These are phyloP conservation scores for Leptatherina wallacei DNA, from an alignment of 2,797 vertebrate species.

Conservation along the genomic window DNA sequence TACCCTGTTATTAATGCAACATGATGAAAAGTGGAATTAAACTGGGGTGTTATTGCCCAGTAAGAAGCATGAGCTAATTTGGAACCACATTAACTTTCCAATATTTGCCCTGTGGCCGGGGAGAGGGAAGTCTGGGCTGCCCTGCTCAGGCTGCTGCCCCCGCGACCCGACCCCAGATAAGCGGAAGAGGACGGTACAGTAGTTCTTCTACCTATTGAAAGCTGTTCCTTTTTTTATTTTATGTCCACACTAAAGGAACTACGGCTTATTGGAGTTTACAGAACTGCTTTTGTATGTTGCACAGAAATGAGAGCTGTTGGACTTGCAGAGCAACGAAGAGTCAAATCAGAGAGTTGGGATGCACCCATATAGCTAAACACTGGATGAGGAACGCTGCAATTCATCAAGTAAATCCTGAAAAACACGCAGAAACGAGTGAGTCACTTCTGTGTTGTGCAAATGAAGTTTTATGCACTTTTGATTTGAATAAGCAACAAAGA, in stretches of 20 bases:
- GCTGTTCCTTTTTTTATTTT: not conserved
- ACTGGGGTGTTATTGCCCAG: not conserved
- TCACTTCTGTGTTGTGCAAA: slow-evolving; percentile 2
- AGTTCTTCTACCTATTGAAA: too few species aligned
- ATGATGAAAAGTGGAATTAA: not conserved
- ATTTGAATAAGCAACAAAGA: not conserved
- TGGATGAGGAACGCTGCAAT: too few species aligned
- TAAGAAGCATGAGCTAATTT: not conserved
- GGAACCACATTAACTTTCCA: not conserved
- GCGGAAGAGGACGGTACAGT: too few species aligned
- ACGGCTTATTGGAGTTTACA: not conserved
- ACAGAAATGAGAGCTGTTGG: not conserved
- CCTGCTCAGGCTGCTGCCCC: too few species aligned
- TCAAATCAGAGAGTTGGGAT: not conserved
- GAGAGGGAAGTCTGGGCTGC: too few species aligned
- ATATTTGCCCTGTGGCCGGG: too few species aligned
- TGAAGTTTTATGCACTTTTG: not conserved
- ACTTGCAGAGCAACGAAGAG: not conserved
- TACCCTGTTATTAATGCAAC: not conserved
- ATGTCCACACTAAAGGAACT: not conserved
- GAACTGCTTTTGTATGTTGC: not conserved
- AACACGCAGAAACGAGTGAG: not conserved
- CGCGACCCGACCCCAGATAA: too few species aligned
- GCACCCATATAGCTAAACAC: too few species aligned
- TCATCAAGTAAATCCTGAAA: not conserved